Evolutionary conservation across 1,140 invertebrate genomes (phyloP), one percentile per base, ranked within the genome.

Genomic region (Listronotus bonariensis): DNA sequence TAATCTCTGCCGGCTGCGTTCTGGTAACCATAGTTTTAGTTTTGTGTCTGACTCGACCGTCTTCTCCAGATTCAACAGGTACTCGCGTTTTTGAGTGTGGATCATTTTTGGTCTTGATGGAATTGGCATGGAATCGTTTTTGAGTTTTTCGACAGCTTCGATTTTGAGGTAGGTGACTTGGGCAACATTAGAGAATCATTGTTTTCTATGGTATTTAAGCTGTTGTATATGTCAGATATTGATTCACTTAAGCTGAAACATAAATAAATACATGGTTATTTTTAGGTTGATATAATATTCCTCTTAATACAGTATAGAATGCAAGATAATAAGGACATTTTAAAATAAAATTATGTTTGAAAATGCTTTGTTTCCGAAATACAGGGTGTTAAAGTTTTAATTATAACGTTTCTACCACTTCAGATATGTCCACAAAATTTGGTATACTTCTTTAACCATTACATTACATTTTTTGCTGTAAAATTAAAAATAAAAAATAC

Each of bases 101-200:
- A 89, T 89, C 88, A 89, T 90, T 68, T 87, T 86, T 0, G 88
- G 88, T 41, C 87, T 77, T 2, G 82, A 81, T 0, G 82, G 79
- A 3, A 81, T 67, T 10, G 72, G 41, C 7, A 68, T 53, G 52
- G 69, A 76, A 41, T 79, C 65, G 17, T 74, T 68, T 61, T 79
- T 73, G 15, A 41, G 61, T 71, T 82, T 81, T 83, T 78, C 42
- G 82, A 73, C 6, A 80, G 76, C 49, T 80, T 63, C 10, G 26
- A 8, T 56, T 69, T 69, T 4, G 51, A 54, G 10, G 65, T 63
- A 0, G 64, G 38, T 14, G 54, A 72, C 76, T 53, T 78, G 31
- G 72, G 71, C 43, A 66, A 14, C 10, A 42, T 11, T 11, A 66
- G 11, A 11, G 43, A 43, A 31, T 59, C 57, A 34, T 43, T 48